These are phyloP conservation scores for Pristionchus maxplancki DNA, from an alignment of 2,888 invertebrate genomes.

Conservation along the genomic window DNA sequence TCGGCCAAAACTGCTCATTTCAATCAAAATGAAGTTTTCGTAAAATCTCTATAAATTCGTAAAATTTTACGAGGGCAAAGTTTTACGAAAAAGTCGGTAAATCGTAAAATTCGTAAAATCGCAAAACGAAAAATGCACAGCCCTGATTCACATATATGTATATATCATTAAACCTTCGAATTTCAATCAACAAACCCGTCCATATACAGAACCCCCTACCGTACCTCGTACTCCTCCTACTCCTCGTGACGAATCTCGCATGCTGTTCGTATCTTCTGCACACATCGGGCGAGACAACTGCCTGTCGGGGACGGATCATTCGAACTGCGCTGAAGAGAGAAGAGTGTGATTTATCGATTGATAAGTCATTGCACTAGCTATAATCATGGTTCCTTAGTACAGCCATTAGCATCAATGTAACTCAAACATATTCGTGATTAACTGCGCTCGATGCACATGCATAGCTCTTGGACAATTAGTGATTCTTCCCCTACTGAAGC, in stretches of 20 bases:
- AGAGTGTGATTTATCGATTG: neutral
- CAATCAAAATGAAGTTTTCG: no score
- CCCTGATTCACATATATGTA: no score
- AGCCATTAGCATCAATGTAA: neutral
- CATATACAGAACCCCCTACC: neutral
- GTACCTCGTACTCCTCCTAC: conserved; percentile 69
- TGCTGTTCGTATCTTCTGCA: conserved; percentile 72
- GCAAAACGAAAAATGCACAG: no score
- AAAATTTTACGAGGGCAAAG: no score
- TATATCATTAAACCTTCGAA: neutral
- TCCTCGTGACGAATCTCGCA: conserved; percentile 63
- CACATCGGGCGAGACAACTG: conserved; percentile 74
- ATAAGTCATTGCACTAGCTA: neutral
- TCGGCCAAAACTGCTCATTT: no score
- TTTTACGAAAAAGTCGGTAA: no score
- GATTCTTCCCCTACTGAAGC: neutral
- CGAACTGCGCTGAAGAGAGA: conserved; percentile 65
- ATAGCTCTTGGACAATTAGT: conserved; percentile 15
- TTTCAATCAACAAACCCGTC: neutral
- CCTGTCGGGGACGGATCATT: conserved; percentile 74
- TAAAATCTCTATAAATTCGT: no score
- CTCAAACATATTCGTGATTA: neutral
- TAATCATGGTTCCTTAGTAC: neutral
- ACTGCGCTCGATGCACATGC: conserved; percentile 11
- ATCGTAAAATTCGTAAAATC: no score